Evolutionary conservation across 1,140 invertebrate species (phyloP), one percentile per base, ranked within the genome.

Genomic region (Stegodyphus mimosarum): DNA sequence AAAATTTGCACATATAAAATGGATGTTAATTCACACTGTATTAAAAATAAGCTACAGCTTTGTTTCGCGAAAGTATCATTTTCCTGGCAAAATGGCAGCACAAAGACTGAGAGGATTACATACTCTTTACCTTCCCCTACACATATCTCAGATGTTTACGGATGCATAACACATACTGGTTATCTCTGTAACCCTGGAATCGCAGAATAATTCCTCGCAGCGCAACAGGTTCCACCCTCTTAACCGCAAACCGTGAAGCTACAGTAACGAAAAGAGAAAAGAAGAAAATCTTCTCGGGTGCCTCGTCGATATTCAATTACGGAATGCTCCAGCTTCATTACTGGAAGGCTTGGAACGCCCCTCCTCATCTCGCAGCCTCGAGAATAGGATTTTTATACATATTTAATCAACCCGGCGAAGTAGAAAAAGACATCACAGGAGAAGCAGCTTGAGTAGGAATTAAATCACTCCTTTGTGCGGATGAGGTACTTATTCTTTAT

Each of bases 311-410:
- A 76, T 76, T 76, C 74, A 76, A 76, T 76, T 76, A 76, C 53
- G 74, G 66, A 64, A 76, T 76, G 74, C 66, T 76, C 74, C 48
- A 66, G 74, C 74, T 76, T 76, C 74, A 76, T 76, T 76, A 76
- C 74, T 49, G 60, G 33, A 33, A 33, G 52, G 74, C 53, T 63
- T 11, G 13, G 48, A 18, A 67, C 66, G 66, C 66, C 17, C 15
- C 66, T 67, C 66, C 66, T 67, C 33, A 9, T 67, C 60, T 49
- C 74, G 60, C 17, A 60, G 63, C 60, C 74, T 33, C 55, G 60
- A 76, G 74, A 76, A 76, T 76, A 60, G 74, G 74, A 76, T 76
- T 76, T 76, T 76, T 76, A 76, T 76, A 76, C 74, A 76, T 76
- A 76, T 76, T 76, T 76, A 76, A 76, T 76, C 74, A n/a, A 18